Conservation (phyloP, 2,797 vertebrate species). For the Helarctos malayanus region DNA sequence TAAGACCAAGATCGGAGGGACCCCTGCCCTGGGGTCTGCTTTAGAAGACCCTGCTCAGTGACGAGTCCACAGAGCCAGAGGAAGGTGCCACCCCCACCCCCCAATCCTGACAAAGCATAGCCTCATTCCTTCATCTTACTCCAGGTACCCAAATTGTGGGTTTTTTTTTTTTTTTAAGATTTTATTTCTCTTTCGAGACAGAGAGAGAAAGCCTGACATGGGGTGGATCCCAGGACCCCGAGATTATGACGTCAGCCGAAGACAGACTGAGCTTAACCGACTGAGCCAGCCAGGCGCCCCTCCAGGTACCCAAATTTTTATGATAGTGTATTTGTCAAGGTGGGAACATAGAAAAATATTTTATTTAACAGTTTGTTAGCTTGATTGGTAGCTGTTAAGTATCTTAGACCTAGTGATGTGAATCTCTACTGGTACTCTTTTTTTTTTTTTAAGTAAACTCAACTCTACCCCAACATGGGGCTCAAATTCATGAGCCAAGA, state of each 20-base stretch:
- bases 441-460: neutral
- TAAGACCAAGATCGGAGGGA: neutral
- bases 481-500: neutral
- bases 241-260: no score
- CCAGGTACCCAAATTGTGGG: neutral
- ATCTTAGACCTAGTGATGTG: neutral
- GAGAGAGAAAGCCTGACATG: no score
- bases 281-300: neutral
- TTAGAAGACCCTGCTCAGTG: neutral
- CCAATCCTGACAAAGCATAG: neutral
- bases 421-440: neutral
- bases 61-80: neutral
- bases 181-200: no score
- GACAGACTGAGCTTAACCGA: neutral
- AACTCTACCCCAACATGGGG: neutral
- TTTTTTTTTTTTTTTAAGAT: no score
- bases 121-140: neutral
- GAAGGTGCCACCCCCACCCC: neutral
- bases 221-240: no score
- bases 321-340: neutral
- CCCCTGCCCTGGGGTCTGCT: neutral
- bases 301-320: no score
- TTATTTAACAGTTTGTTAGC: neutral
- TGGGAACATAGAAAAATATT: neutral
- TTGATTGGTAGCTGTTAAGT: neutral